A percentile compares a stretch with the other conserved stretches of the same genome.
These are phyloP conservation scores for Drosophila yakuba DNA, from an alignment of 1,140 invertebrate genomes.

Conservation along the genomic window DNA sequence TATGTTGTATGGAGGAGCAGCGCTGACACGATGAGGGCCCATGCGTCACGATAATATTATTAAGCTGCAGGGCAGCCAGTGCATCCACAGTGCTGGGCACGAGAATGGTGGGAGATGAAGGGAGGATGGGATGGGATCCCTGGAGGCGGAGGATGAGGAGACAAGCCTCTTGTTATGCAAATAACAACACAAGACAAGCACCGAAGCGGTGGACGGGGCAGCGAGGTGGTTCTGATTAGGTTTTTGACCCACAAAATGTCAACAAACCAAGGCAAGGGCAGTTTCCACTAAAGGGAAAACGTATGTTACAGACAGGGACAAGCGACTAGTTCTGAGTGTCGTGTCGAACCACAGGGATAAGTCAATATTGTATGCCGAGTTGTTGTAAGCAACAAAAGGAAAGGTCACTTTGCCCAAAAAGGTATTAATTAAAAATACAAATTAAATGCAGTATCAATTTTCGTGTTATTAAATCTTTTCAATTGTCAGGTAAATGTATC, in stretches of 20 bases:
- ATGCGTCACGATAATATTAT: constrained; percentile 26
- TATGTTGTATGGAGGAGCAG: too few relatives aligned
- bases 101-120: neutral
- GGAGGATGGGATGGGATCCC: too few relatives aligned
- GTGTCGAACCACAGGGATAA: constrained; percentile 1
- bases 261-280: constrained; percentile 18
- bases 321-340: neutral
- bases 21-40: constrained; percentile 7
- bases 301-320: constrained; percentile 1
- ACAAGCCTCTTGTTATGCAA: constrained; percentile 28
- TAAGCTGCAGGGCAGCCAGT: constrained; percentile 4
- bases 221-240: constrained; percentile 13
- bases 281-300: neutral
- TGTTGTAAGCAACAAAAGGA: too few relatives aligned
- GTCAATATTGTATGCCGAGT: neutral
- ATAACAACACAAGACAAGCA: constrained; percentile 18
- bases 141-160: neutral
- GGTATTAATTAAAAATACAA: too few relatives aligned
- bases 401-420: neutral
- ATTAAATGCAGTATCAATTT: neutral
- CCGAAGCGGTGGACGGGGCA: neutral
- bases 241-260: constrained; percentile 33
- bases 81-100: neutral
- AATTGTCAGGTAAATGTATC: neutral
- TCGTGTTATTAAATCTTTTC: neutral